Conservation (phyloP, 30 jellyfish, hydroid and myxozoan genomes). For the Phacellophora camtschatica region DNA sequence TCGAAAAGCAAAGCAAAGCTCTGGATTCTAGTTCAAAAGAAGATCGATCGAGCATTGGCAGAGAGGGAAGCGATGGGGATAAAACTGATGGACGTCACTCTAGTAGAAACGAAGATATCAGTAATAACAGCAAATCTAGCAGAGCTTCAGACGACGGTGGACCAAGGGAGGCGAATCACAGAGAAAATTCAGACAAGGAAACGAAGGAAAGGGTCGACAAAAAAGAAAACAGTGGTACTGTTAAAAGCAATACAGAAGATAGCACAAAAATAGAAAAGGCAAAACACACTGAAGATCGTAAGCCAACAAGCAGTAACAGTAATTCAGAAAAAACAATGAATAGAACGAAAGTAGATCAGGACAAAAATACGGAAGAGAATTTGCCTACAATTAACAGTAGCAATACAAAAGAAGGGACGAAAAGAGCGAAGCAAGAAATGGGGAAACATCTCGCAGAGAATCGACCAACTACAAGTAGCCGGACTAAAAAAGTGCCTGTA, state of each 20-base stretch:
- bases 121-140: too few relatives aligned
- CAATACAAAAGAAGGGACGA: not conserved
- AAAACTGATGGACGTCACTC: not conserved
- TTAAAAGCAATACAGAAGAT: too few relatives aligned
- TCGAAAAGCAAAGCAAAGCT: conserved; percentile 7
- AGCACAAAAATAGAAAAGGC: too few relatives aligned
- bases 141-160: not conserved
- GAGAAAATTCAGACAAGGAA: not conserved
- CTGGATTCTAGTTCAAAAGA: not conserved
- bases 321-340: not conserved
- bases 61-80: not conserved
- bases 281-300: not conserved
- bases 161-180: not conserved
- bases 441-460: not conserved
- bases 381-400: not conserved
- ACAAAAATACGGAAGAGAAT: not conserved
- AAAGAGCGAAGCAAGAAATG: not conserved
- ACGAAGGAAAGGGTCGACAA: not conserved
- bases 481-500: not conserved
- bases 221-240: not conserved
- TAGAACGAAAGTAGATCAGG: not conserved
- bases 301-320: not conserved
- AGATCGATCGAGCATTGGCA: not conserved
- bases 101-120: too few relatives aligned
- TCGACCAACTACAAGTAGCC: not conserved